Base-by-base conservation (phyloP, 1,140 invertebrate species). In the Drosophila bipectinata region DNA sequence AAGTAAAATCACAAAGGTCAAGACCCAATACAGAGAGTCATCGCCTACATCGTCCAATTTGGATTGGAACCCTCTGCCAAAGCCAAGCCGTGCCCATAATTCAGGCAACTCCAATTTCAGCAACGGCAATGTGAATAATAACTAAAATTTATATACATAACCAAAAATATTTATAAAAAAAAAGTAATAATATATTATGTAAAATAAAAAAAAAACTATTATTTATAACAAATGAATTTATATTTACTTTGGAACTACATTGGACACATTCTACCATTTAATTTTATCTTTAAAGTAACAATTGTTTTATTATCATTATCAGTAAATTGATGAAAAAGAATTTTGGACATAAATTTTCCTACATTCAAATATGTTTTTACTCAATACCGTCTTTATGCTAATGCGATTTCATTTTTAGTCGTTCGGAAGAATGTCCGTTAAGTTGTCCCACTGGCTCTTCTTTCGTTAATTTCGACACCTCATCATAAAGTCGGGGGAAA, bases 401-500 rank as follows among this genome's bases (percentile, higher is more conserved):
- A 54, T 74, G 69, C 7, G 59, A 37, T 44, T 76, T 76, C 28
- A 64, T 41, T 66, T 66, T 74, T n/a, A 75, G 47, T 49, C 73
- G 60, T 41, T 76, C 73, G 2, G 71, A 32, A 39, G 39, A 67
- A 30, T 54, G 72, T 15, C 73, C 73, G 28, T 76, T 76, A 1
- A 41, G 26, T 47, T 76, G 72, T 8, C 52, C 54, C 39, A 18
- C 39, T 8, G 61, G 41, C 4, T 52, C 48, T 9, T 67, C 57
- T 73, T 83, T 89, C 4, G 85, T 78, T 7, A 93, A 32, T 72
- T 92, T 92, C 3, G 93, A 92, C 57, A 93, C 92, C 32, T 93
- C 79, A 10, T 91, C 90, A 72, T 94, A 95, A 57, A 95, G 92
- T 0, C 85, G 67, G 8, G 95, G 94, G 79, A 96, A 96, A 67